Percentiles rank a stretch among this genome's conserved stretches.
phyloP scores from a whole-genome alignment of 2,888 invertebrate species.

The Nysson spinosus region DNA sequence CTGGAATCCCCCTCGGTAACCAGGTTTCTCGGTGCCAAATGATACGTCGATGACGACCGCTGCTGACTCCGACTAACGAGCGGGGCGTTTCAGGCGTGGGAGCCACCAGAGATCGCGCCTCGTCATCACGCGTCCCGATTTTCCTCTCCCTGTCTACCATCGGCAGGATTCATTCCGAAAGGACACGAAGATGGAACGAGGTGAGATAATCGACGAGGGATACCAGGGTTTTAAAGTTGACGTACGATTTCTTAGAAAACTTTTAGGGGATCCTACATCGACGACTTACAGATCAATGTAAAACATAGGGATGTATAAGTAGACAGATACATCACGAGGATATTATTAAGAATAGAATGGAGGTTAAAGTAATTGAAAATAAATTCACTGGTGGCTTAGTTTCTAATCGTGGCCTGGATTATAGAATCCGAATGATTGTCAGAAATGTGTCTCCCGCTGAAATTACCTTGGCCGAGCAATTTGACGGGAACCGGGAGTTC shows the following conservation, averaged over 20 bases:
- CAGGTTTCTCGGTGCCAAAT: slow-evolving; percentile 69
- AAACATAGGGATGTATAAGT: too few species aligned
- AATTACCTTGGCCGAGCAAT: slow-evolving; percentile 63
- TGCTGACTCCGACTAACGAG: slow-evolving; percentile 78
- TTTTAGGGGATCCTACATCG: too few species aligned
- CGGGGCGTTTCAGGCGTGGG: slow-evolving; percentile 75
- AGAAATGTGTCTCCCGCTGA: slow-evolving; percentile 51
- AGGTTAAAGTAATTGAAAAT: slow-evolving; percentile 19
- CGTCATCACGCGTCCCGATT: slow-evolving; percentile 70
- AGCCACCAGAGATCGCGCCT: slow-evolving; percentile 74
- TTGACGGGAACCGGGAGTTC: slow-evolving; percentile 54
- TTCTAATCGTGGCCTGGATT: slow-evolving; percentile 15
- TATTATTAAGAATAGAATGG: slow-evolving; percentile 14
- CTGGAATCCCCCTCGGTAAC: slow-evolving; percentile 41
- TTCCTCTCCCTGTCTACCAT: slow-evolving; percentile 27
- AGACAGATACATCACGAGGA: too few species aligned
- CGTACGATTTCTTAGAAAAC: too few species aligned
- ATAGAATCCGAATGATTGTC: slow-evolving; percentile 37
- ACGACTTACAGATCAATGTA: too few species aligned
- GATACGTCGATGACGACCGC: slow-evolving; percentile 77
- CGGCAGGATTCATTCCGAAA: slow-evolving; percentile 35
- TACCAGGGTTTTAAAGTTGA: too few species aligned
- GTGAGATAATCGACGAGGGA: neutral
- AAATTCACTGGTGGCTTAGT: slow-evolving; percentile 13
- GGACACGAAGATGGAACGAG: slow-evolving; percentile 33